Evolutionary conservation across 2,113 vertebrate genomes (phyloP).

Genomic region (Apodemus sylvaticus): DNA sequence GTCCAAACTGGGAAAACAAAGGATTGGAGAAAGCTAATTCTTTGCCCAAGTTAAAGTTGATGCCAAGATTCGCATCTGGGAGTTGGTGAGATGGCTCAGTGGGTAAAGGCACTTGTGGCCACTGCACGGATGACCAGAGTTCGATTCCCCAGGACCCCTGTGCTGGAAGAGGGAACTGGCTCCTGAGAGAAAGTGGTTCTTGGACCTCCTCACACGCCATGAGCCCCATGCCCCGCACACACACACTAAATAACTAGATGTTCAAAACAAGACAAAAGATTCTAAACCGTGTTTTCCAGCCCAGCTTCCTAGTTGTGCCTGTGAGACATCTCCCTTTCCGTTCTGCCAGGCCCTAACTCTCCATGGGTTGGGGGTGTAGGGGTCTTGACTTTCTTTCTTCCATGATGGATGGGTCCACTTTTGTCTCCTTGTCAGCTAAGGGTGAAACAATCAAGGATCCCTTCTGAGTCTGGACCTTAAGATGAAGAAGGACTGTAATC

Average conservation of each 20-base stretch:
- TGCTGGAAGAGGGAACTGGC: neutral
- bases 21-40: neutral
- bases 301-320: neutral
- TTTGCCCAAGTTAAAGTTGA: neutral
- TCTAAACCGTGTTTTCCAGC: neutral
- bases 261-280: neutral
- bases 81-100: neutral
- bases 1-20: slow-evolving; percentile 23
- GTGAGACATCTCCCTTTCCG: neutral
- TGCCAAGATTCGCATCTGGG: neutral
- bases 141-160: neutral
- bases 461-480: neutral
- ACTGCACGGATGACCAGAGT: neutral
- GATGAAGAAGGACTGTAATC: neutral
- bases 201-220: neutral
- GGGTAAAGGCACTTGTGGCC: neutral
- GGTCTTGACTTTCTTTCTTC: neutral
- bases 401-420: rapidly evolving
- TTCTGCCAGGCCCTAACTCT: neutral
- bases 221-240: neutral
- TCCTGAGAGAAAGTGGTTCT: too few relatives aligned
- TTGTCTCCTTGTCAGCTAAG: neutral
- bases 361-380: neutral
- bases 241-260: neutral
- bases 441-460: neutral